Percentiles rank a stretch among this genome's conserved stretches.
Conservation (phyloP, 2,888 invertebrate genomes). For the Aspidiotus destructor region DNA sequence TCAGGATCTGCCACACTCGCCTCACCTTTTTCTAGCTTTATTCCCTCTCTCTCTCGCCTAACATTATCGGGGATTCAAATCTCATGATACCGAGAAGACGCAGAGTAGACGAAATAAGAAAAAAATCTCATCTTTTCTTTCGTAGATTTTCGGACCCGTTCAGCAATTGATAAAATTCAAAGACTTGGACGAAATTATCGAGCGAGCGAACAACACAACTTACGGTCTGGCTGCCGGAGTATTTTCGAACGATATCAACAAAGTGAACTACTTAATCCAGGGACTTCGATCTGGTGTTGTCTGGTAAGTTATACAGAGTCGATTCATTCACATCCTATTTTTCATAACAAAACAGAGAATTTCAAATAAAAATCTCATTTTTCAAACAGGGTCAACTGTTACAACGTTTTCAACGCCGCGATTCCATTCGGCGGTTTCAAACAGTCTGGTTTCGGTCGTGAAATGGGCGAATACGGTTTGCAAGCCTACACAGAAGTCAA, state of each 20-base stretch:
- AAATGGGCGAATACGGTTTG: conserved; percentile 88
- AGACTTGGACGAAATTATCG: conserved; percentile 66
- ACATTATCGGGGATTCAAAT: too few relatives aligned
- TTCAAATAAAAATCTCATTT: not conserved
- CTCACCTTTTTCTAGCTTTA: too few relatives aligned
- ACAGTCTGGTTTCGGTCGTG: conserved; percentile 91
- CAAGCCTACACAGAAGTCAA: conserved; percentile 92
- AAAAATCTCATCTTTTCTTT: conserved; percentile 34
- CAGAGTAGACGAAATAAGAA: too few relatives aligned
- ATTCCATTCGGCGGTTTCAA: conserved; percentile 95
- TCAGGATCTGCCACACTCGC: too few relatives aligned
- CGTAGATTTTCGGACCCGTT: conserved; percentile 81
- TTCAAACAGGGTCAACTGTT: conserved; percentile 71
- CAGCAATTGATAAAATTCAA: conserved; percentile 76
- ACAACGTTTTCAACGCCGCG: conserved; percentile 72
- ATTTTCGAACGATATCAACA: conserved; percentile 68
- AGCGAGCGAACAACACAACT: conserved; percentile 66
- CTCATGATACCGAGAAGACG: too few relatives aligned
- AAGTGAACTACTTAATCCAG: conserved; percentile 62
- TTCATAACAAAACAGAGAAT: too few relatives aligned
- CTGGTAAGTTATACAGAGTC: conserved; percentile 50
- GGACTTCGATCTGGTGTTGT: conserved; percentile 69
- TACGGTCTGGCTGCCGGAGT: conserved; percentile 78
- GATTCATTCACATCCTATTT: too few relatives aligned
- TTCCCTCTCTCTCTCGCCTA: too few relatives aligned